Evolutionary conservation across 2,888 invertebrate species (phyloP), one percentile per base, ranked within the genome.

Genomic region (Apodemia zela): DNA sequence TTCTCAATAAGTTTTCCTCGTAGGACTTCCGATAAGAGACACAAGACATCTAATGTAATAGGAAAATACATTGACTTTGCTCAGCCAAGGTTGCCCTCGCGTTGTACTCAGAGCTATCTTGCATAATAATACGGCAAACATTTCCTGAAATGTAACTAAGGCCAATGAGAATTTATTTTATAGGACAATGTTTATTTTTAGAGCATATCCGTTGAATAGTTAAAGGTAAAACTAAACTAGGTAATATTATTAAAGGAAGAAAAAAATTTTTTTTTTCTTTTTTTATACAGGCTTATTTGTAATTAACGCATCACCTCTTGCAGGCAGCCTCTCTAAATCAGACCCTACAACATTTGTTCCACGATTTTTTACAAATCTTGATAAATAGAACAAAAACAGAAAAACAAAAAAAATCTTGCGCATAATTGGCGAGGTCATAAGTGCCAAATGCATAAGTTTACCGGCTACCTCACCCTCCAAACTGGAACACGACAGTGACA

Each of bases 51-150:
- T 51, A 21, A 51, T 54, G 54, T 57, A 57, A 57, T 57, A 57
- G 54, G 54, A 57, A 57, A 57, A 57, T 57, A 29, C 54, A 57
- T 29, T 57, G 54, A 57, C 54, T 57, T 57, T 57, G 54, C 25
- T 57, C 7, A 29, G n/a, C 54, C 54, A 57, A 57, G 54, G 54
- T 15, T 25, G 54, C 25, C 54, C 54, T 57, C 54, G 45, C 42
- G 54, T 51, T 18, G 17, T 57, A 54, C 54, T 54, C 21, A 15
- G 13, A 49, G 18, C 25, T 25, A 54, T 54, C 54, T 54, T 54
- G 54, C 54, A 54, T 54, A 54, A 54, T 54, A 54, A 54, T 54
- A 54, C 54, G 15, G 15, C 54, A 54, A 54, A 54, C 54, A 18
- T 57, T 57, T 57, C 54, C 54, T 57, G 54, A 57, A 57, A 57